Base-by-base conservation (phyloP, 2,888 invertebrate species). In the Crocallis elinguaria region DNA sequence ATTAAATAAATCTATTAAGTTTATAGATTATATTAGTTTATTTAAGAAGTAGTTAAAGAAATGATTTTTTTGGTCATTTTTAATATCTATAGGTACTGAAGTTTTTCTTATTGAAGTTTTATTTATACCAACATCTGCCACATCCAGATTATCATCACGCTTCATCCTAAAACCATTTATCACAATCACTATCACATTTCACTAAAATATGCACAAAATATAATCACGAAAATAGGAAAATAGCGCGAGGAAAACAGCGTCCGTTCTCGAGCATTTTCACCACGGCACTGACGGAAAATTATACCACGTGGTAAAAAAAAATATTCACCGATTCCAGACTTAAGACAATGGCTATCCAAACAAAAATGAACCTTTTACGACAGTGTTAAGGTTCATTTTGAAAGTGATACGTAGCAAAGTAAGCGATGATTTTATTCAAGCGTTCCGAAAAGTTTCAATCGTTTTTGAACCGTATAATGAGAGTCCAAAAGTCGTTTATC, bases 231-330 rank as follows among this genome's bases (percentile, higher is more conserved):
- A 41, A 49, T 11, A 12, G 3, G 9, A 51, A 53, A 19, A 32
- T 8, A 3, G 13, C 33, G 9, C 36, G 43, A 12, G 12, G 32
- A 30, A 42, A 42, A n/a, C n/a, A n/a, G 25, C 60, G 63, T 60
- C 60, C 57, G 43, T 12, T 9, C 52, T 12, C 58, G 35, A 27
- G 38, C 39, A 49, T 48, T 21, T 48, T 43, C 57, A 11, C 14
- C 46, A 42, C 60, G 54, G 19, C 37, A 63, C 63, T 63, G 54
- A 50, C 46, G 12, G 51, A 50, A 51, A 56, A 63, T 17, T 57
- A 41, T n/a, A 54, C 63, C 63, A 63, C 60, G 63, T 63, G 62
- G 51, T 36, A 49, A 43, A 38, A 48, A 38, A 48, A 52, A 51
- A 49, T 32, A 49, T 30, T 39, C 51, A 38, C 19, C 21, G 35